Conservation (phyloP, 2,113 vertebrate genomes). For the Ctenodactylus gundi region DNA sequence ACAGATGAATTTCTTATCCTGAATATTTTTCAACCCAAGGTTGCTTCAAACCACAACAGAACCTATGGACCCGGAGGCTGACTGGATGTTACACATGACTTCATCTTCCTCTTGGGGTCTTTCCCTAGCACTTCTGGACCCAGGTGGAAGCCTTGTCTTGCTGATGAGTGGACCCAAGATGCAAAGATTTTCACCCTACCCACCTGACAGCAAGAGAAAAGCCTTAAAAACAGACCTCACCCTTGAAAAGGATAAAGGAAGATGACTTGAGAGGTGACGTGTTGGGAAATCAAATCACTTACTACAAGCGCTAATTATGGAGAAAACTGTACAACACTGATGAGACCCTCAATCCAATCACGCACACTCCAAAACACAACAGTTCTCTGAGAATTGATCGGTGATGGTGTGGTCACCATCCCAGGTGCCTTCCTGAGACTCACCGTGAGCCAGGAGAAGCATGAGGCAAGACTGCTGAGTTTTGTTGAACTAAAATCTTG, state of each 20-base stretch:
- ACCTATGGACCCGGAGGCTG: neutral
- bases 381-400: rapidly evolving
- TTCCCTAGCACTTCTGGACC: rapidly evolving
- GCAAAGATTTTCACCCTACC: rapidly evolving
- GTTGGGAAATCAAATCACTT: rapidly evolving
- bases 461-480: rapidly evolving
- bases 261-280: rapidly evolving
- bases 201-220: rapidly evolving
- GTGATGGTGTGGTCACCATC: rapidly evolving
- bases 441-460: neutral
- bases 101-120: rapidly evolving
- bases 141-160: rapidly evolving
- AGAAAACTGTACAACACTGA: rapidly evolving
- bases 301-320: neutral
- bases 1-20: neutral
- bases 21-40: neutral
- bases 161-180: rapidly evolving
- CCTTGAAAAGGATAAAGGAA: neutral
- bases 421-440: neutral
- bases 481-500: neutral
- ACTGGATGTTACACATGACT: rapidly evolving
- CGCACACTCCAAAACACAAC: rapidly evolving
- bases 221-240: rapidly evolving
- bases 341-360: rapidly evolving
- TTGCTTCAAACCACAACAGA: neutral